Percentiles rank a stretch among this genome's conserved stretches.
phyloP scores from a whole-genome alignment of 2,113 vertebrate genomes.

The Furnarius figulus region DNA sequence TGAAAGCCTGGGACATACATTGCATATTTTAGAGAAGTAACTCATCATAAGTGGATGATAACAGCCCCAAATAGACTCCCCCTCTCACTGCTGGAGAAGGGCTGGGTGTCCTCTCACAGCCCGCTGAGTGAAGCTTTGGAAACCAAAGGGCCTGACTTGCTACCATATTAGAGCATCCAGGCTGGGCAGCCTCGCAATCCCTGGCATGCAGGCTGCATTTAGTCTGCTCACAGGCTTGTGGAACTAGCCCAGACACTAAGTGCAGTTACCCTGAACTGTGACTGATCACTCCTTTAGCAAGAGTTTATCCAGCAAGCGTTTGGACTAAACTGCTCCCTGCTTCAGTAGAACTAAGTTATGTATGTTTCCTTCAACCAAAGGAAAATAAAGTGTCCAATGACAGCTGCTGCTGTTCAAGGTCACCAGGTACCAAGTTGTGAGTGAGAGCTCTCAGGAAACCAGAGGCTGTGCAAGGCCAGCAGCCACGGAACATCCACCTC shows the following conservation, averaged over 20 bases:
- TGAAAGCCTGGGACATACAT: neutral
- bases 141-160: neutral
- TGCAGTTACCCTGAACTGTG: neutral
- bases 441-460: neutral
- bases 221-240: neutral
- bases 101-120: neutral
- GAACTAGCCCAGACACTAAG: neutral
- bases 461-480: neutral
- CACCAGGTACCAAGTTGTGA: neutral
- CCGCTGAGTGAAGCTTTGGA: neutral
- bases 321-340: neutral
- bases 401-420: slow-evolving; percentile 26
- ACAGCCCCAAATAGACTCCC: neutral
- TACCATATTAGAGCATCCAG: neutral
- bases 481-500: neutral
- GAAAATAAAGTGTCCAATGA: neutral
- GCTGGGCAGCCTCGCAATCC: neutral
- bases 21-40: neutral
- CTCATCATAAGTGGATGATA: neutral
- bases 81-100: neutral
- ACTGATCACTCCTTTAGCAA: neutral
- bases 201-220: neutral
- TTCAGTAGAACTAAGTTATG: neutral
- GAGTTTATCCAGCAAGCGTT: neutral
- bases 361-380: neutral